Evolutionary conservation across 2,113 vertebrate species (phyloP).

Genomic region (Dasyornis broadbenti): DNA sequence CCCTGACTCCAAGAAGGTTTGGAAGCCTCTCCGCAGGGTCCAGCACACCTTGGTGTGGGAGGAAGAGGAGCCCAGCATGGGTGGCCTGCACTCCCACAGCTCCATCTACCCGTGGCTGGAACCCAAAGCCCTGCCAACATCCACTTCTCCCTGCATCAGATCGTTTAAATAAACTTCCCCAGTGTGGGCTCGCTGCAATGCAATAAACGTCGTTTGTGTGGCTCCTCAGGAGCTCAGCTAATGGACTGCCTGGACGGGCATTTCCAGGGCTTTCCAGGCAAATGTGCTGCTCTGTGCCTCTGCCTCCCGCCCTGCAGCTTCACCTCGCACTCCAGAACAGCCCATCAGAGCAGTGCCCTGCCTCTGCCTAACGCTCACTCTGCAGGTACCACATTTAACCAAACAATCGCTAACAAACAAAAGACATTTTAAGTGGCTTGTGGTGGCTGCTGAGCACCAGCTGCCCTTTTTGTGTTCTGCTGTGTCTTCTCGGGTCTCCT

Average conservation of each 20-base stretch:
- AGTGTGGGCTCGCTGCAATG: not conserved
- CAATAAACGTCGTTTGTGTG: not conserved
- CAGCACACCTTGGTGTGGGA: not conserved
- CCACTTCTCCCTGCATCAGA: not conserved
- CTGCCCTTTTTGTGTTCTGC: not conserved
- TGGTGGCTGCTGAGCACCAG: not conserved
- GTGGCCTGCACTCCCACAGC: not conserved
- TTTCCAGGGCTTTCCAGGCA: not conserved
- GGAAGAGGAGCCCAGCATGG: not conserved
- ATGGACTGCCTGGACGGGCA: not conserved
- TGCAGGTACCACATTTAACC: not conserved
- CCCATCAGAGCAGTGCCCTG: not conserved
- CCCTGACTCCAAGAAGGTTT: not conserved
- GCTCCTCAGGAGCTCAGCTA: not conserved
- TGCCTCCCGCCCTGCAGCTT: not conserved
- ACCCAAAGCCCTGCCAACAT: not conserved
- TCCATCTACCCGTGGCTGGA: not conserved
- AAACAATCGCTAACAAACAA: slow-evolving; percentile 24
- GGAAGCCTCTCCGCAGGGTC: not conserved
- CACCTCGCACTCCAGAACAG: accelerated
- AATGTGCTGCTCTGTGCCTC: not conserved
- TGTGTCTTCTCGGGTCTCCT: not conserved
- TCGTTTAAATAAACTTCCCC: not conserved
- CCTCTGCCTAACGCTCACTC: not conserved
- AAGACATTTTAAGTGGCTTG: not conserved